phyloP scores from a whole-genome alignment of 2,888 invertebrate genomes.

The Drosophila suboccidentalis region DNA sequence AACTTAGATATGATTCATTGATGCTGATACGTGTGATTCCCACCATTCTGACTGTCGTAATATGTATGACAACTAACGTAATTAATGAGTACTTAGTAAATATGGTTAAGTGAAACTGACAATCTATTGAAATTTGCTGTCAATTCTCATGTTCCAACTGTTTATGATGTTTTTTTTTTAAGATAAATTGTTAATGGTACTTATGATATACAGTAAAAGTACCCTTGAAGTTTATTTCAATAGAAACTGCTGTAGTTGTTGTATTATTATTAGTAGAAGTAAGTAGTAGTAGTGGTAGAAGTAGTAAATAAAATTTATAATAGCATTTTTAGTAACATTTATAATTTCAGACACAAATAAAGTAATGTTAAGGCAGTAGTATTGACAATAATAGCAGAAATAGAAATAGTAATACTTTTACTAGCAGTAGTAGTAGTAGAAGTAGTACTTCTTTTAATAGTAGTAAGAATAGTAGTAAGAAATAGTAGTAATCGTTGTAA shows the following conservation, averaged over 20 bases:
- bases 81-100: conserved; percentile 13
- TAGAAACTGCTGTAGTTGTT: neutral
- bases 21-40: conserved; percentile 3
- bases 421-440: too few relatives aligned
- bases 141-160: neutral
- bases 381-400: neutral
- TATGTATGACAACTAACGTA: conserved; percentile 12
- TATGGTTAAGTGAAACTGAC: conserved; percentile 2
- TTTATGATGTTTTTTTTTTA: neutral
- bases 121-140: conserved; percentile 2
- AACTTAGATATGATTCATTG: conserved; percentile 23
- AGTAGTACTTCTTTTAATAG: neutral
- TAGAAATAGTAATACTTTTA: neutral
- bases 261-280: neutral
- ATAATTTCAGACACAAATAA: too few relatives aligned
- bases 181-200: neutral
- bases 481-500: too few relatives aligned
- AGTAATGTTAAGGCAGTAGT: neutral
- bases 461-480: neutral
- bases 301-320: too few relatives aligned
- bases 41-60: neutral
- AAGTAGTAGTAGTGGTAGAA: neutral
- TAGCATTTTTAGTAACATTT: too few relatives aligned
- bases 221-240: too few relatives aligned
- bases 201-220: too few relatives aligned